phyloP scores from a whole-genome alignment of 2,888 invertebrate species.

The Napeogenes inachia region DNA sequence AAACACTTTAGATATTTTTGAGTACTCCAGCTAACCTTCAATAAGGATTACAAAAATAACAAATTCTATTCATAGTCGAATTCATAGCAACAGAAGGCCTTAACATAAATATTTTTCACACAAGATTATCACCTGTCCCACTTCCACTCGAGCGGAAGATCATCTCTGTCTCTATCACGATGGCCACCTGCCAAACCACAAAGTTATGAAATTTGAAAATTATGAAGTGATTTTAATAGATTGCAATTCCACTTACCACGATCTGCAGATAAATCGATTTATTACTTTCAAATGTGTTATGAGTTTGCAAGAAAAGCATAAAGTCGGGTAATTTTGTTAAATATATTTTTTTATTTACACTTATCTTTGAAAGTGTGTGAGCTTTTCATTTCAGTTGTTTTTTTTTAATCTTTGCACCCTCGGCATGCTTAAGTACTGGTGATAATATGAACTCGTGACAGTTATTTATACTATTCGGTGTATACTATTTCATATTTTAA shows the following conservation, averaged over 20 bases:
- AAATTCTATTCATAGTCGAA: conserved; percentile 62
- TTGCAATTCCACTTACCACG: conserved; percentile 36
- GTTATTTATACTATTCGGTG: too few species aligned
- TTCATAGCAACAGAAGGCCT: conserved; percentile 68
- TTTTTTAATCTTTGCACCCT: too few species aligned
- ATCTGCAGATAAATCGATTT: conserved; percentile 9
- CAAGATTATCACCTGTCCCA: conserved; percentile 68
- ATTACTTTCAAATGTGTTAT: not conserved
- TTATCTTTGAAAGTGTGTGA: too few species aligned
- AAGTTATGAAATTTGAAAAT: conserved; percentile 73
- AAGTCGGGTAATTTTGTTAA: too few species aligned
- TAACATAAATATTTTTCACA: conserved; percentile 76
- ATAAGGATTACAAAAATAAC: conserved; percentile 58
- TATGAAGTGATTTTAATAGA: conserved; percentile 56
- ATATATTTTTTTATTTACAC: too few species aligned
- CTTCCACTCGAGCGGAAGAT: conserved; percentile 55
- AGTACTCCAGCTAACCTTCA: conserved; percentile 58
- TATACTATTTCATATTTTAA: too few species aligned
- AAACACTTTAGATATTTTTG: conserved; percentile 21
- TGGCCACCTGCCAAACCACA: conserved; percentile 64
- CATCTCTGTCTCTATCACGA: conserved; percentile 56
- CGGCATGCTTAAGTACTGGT: too few species aligned
- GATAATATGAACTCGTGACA: too few species aligned
- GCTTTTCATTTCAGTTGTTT: too few species aligned
- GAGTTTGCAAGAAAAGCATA: not conserved